These are phyloP conservation scores for Drosophila setosimentum DNA, from an alignment of 2,888 invertebrate genomes.

Conservation along the genomic window DNA sequence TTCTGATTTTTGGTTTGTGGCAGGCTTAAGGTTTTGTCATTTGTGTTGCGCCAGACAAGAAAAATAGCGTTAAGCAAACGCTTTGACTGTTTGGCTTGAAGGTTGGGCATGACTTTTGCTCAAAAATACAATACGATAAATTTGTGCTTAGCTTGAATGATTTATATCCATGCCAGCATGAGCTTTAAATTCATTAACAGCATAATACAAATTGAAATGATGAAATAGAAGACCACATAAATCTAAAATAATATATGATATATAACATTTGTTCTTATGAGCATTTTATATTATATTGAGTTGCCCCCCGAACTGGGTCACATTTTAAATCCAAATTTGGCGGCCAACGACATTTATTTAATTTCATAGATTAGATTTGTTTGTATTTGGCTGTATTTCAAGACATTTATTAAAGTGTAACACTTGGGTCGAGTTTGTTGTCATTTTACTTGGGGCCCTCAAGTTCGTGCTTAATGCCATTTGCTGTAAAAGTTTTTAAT, in stretches of 20 bases:
- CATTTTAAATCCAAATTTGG: background rate
- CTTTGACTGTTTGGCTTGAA: constrained; percentile 40
- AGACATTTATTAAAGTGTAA: constrained; percentile 15
- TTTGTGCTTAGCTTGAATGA: constrained; percentile 7
- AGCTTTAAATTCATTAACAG: constrained; percentile 10
- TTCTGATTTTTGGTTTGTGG: constrained; percentile 71
- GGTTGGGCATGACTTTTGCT: constrained; percentile 18
- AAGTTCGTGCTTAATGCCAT: constrained; percentile 64
- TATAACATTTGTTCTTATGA: background rate
- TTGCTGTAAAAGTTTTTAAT: constrained; percentile 64
- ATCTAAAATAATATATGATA: background rate
- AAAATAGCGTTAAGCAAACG: constrained; percentile 36
- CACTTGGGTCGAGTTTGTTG: constrained; percentile 31
- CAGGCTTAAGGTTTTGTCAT: constrained; percentile 35
- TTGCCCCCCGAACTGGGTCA: background rate
- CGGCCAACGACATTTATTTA: background rate
- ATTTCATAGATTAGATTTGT: background rate
- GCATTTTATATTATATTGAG: background rate
- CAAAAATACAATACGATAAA: constrained; percentile 1
- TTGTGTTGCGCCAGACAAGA: constrained; percentile 35
- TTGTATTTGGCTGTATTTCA: background rate
- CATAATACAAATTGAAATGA: background rate
- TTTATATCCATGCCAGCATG: background rate
- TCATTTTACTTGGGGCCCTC: constrained; percentile 18
- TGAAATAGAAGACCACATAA: constrained; percentile 5